phyloP scores from a whole-genome alignment of 2,888 invertebrate species.

The Ypsolopha sequella region DNA sequence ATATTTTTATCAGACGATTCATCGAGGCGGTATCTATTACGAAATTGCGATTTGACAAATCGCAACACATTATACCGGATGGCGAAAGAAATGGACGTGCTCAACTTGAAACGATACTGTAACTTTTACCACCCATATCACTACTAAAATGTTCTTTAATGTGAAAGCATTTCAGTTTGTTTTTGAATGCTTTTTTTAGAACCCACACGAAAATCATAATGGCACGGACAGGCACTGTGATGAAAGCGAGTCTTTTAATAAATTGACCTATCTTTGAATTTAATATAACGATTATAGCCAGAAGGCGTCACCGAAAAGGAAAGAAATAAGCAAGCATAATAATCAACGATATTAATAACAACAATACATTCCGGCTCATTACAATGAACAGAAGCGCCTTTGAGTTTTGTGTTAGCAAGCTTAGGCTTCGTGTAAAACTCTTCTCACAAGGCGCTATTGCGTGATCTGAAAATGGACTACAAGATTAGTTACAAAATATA shows the following conservation, averaged over 20 bases:
- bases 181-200: constrained; percentile 27
- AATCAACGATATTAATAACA: too few relatives aligned
- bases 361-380: too few relatives aligned
- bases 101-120: constrained; percentile 46
- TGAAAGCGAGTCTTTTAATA: constrained; percentile 47
- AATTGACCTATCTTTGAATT: constrained; percentile 35
- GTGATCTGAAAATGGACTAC: too few relatives aligned
- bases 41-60: constrained; percentile 69
- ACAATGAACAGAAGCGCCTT: too few relatives aligned
- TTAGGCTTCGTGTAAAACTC: too few relatives aligned
- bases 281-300: constrained; percentile 4
- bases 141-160: constrained; percentile 26
- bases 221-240: constrained; percentile 33
- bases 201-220: constrained; percentile 54
- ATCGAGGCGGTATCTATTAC: constrained; percentile 66
- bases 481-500: too few relatives aligned
- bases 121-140: constrained; percentile 13
- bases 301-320: too few relatives aligned
- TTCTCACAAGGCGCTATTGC: too few relatives aligned
- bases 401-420: too few relatives aligned
- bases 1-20: constrained; percentile 47
- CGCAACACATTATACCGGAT: constrained; percentile 64
- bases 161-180: background rate
- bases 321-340: too few relatives aligned
- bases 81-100: constrained; percentile 64